Evolutionary conservation across 1,140 invertebrate genomes (phyloP), one percentile per base, ranked within the genome.

Genomic region (Amyelois transitella): DNA sequence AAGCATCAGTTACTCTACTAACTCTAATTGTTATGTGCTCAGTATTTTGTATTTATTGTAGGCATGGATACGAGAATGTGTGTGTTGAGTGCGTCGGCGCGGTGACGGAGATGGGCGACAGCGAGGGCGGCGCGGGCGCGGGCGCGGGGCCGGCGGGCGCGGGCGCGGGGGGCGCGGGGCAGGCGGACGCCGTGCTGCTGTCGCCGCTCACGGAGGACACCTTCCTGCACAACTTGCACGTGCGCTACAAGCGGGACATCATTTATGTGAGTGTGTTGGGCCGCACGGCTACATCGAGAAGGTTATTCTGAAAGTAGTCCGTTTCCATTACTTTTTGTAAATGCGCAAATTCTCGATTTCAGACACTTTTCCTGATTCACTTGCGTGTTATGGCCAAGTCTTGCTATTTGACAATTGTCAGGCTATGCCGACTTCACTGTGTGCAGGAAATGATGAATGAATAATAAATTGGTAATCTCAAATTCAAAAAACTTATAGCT

Each of bases 191-290:
- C 62, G 92, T 93, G 63, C 89, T 94, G 69, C 88, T 95, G 69
- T 93, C 94, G 75, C 93, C 94, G 63, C 90, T 94, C 66, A 92
- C 91, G 55, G 94, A 95, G 81, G 94, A 94, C 77, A 91, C 91
- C 50, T 94, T 95, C 80, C 90, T 95, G 63, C 90, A 91, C 75
- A 95, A 95, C 79, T 88, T 95, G 55, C 92, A 94, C 59, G 91
- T 92, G 70, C 90, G 94, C 60, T 95, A 94, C 79, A 94, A 94
- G 84, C 88, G 93, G 60, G 94, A 95, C 85, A 91, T 94, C 67
- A 95, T 95, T 69, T 95, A 95, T 85, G 93, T 94, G 76, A 91
- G 92, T 90, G 22, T 14, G 18, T 28, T 6, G 8, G 6, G n/a
- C 22, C 20, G 14, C 12, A 10, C n/a, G n/a, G n/a, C n/a, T n/a